phyloP scores from a whole-genome alignment of 1,140 invertebrate genomes.

The Tetraneura akinire region DNA sequence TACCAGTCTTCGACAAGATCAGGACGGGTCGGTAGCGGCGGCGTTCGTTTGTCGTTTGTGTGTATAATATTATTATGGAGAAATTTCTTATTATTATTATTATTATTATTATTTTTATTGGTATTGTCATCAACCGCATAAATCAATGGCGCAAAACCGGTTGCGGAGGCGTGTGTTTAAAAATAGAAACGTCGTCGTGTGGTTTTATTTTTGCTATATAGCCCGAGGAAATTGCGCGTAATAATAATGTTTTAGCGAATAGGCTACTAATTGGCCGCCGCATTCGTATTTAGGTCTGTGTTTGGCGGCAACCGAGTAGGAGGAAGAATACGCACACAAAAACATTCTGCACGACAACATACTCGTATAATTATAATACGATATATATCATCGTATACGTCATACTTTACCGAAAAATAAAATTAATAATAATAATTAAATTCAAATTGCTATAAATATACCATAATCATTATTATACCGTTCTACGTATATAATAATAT shows the following conservation, averaged over 20 bases:
- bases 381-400: neutral
- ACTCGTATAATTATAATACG: neutral
- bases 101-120: neutral
- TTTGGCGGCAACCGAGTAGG: slow-evolving; percentile 12
- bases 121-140: slow-evolving; percentile 19
- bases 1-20: slow-evolving; percentile 3
- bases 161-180: slow-evolving; percentile 30
- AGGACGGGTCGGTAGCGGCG: neutral
- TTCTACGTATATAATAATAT: no score
- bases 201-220: neutral
- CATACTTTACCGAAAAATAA: neutral
- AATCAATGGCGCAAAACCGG: slow-evolving; percentile 34
- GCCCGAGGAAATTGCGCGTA: slow-evolving; percentile 28
- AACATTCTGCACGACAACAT: neutral
- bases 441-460: no score
- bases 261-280: neutral
- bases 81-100: slow-evolving; percentile 22
- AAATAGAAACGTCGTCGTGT: slow-evolving; percentile 21
- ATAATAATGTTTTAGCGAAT: neutral
- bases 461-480: no score
- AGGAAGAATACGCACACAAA: neutral
- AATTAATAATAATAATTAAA: neutral
- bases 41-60: neutral
- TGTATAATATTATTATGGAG: slow-evolving; percentile 1
- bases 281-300: slow-evolving; percentile 3